These are phyloP conservation scores for Drosophila micromelanica DNA, from an alignment of 1,140 invertebrate genomes.

Conservation along the genomic window DNA sequence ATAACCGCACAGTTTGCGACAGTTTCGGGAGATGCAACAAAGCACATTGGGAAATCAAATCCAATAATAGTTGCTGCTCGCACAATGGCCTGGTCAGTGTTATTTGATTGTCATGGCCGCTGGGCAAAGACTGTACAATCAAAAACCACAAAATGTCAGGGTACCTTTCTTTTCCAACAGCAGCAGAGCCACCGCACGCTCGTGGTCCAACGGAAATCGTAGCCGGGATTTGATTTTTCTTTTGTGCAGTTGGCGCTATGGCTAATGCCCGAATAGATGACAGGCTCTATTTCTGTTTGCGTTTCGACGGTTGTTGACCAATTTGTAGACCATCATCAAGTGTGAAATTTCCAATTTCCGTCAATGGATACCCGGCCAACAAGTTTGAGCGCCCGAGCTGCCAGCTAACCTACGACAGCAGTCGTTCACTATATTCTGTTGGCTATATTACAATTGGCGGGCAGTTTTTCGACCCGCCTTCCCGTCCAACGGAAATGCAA, in stretches of 20 bases:
- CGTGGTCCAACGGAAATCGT: constrained; percentile 7
- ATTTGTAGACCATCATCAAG: constrained; percentile 80
- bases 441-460: constrained; percentile 19
- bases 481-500: constrained; percentile 33
- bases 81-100: constrained; percentile 35
- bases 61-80: constrained; percentile 33
- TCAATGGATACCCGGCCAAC: constrained; percentile 23
- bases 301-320: constrained; percentile 69
- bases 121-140: constrained; percentile 63
- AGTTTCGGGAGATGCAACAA: constrained; percentile 41
- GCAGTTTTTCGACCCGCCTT: neutral
- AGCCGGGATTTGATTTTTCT: constrained; percentile 70
- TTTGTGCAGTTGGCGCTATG: constrained; percentile 58
- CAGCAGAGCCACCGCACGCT: neutral
- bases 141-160: constrained; percentile 69
- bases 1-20: constrained; percentile 39
- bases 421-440: neutral
- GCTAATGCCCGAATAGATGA: constrained; percentile 61
- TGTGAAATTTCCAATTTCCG: constrained; percentile 81
- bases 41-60: constrained; percentile 66
- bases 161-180: constrained; percentile 56
- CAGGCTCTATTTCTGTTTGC: constrained; percentile 61
- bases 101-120: constrained; percentile 61
- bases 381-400: neutral
- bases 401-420: neutral